These are phyloP conservation scores for Philypnodon macrostomus DNA, from an alignment of 2,797 vertebrate genomes.

Conservation along the genomic window DNA sequence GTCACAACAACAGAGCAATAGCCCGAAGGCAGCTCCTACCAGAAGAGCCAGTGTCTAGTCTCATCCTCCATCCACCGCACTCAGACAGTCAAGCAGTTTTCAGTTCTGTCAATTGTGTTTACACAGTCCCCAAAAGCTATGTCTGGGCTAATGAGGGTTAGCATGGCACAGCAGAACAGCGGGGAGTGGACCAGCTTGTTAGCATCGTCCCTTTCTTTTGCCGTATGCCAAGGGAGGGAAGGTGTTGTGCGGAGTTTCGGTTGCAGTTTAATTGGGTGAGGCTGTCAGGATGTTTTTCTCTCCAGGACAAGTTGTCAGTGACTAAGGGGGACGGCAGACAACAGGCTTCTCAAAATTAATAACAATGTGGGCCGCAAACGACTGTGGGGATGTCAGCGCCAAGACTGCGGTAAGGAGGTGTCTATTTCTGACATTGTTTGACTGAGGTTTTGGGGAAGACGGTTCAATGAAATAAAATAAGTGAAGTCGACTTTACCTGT, in stretches of 20 bases:
- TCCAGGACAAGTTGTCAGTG: slow-evolving; percentile 59
- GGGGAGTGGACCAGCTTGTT: slow-evolving; percentile 68
- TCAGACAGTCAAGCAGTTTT: slow-evolving; percentile 23
- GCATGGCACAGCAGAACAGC: slow-evolving; percentile 47
- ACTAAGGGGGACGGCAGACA: slow-evolving; percentile 45
- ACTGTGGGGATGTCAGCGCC: slow-evolving; percentile 32
- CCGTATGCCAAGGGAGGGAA: no score
- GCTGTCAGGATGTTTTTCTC: slow-evolving; percentile 61
- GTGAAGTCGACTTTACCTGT: slow-evolving; percentile 82
- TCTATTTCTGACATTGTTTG: slow-evolving; percentile 15
- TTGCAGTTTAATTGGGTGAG: slow-evolving; percentile 67
- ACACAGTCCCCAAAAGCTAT: slow-evolving; percentile 41
- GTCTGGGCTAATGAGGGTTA: slow-evolving; percentile 62
- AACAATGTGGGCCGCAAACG: slow-evolving; percentile 39
- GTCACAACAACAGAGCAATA: slow-evolving; percentile 39
- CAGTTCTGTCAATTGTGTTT: slow-evolving; percentile 26
- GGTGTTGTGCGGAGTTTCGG: slow-evolving; percentile 42
- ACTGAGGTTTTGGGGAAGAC: not conserved
- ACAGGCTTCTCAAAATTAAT: slow-evolving; percentile 48
- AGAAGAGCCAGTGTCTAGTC: slow-evolving; percentile 22
- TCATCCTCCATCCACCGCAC: slow-evolving; percentile 30
- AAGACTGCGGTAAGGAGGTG: slow-evolving; percentile 16
- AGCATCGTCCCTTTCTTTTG: slow-evolving; percentile 63
- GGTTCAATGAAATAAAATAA: slow-evolving; percentile 23
- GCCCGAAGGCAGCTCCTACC: slow-evolving; percentile 32